Conservation (phyloP, 2,888 invertebrate species). For the Geophilus truncorum region DNA sequence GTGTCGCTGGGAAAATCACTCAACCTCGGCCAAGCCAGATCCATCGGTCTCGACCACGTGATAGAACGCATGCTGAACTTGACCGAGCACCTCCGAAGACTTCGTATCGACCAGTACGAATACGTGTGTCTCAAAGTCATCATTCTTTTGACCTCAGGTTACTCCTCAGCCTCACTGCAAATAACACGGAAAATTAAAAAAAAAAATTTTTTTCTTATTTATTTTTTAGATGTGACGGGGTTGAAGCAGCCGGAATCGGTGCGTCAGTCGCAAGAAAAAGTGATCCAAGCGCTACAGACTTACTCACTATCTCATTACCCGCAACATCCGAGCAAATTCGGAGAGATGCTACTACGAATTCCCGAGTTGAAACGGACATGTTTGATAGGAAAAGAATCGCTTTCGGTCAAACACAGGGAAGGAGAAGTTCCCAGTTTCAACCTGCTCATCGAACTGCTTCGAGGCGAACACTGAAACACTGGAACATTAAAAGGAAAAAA, state of each 20-base stretch:
- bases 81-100: slow-evolving; percentile 81
- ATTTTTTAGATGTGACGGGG: slow-evolving; percentile 73
- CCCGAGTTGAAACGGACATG: slow-evolving; percentile 93
- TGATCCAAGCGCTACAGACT: slow-evolving; percentile 82
- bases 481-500: neutral
- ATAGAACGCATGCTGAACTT: slow-evolving; percentile 92
- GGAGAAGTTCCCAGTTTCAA: slow-evolving; percentile 89
- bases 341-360: slow-evolving; percentile 83
- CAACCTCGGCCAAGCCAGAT: slow-evolving; percentile 61
- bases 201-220: too few species aligned
- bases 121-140: slow-evolving; percentile 95
- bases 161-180: too few species aligned
- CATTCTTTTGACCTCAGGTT: slow-evolving; percentile 84
- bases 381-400: slow-evolving; percentile 90
- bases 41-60: slow-evolving; percentile 63
- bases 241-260: slow-evolving; percentile 90
- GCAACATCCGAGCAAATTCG: slow-evolving; percentile 89
- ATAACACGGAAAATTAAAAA: too few species aligned
- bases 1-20: slow-evolving; percentile 56
- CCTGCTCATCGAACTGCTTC: slow-evolving; percentile 87
- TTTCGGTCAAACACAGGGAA: slow-evolving; percentile 77
- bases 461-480: slow-evolving; percentile 71
- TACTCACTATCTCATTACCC: slow-evolving; percentile 89
- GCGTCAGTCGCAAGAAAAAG: slow-evolving; percentile 87
- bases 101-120: slow-evolving; percentile 90